Evolutionary conservation across 1,140 invertebrate species (phyloP).

Genomic region (Drosophila nikananu): DNA sequence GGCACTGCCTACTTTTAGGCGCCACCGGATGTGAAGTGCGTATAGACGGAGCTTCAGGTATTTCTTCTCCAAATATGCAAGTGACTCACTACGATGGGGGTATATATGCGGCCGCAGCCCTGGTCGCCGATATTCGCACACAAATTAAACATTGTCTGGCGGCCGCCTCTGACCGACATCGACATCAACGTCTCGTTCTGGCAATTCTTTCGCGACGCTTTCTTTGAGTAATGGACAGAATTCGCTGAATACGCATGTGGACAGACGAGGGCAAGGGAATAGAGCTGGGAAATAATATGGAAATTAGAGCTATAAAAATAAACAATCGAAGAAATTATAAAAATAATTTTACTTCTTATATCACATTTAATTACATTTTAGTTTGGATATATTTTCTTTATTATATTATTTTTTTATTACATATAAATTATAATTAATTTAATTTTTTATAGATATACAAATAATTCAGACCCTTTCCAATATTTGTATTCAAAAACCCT

Average conservation of each 20-base stretch:
- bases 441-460: too few species aligned
- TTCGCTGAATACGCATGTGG: constrained; percentile 24
- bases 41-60: not conserved
- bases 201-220: constrained; percentile 48
- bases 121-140: constrained; percentile 30
- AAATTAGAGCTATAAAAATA: not conserved
- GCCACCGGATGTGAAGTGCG: not conserved
- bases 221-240: constrained; percentile 67
- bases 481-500: too few species aligned
- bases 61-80: too few species aligned
- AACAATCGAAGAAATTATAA: not conserved
- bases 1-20: constrained; percentile 62
- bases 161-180: constrained; percentile 47
- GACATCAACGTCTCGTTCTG: constrained; percentile 53
- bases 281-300: not conserved
- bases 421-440: not conserved
- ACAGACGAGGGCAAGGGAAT: not conserved
- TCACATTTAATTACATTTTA: not conserved
- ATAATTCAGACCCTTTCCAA: too few species aligned
- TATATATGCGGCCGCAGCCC: constrained; percentile 24
- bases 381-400: not conserved
- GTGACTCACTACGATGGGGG: constrained; percentile 2
- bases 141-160: constrained; percentile 66
- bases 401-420: not conserved
- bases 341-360: not conserved